Evolutionary conservation across 2,113 vertebrate species (phyloP).

Genomic region (Cinclus cinclus): DNA sequence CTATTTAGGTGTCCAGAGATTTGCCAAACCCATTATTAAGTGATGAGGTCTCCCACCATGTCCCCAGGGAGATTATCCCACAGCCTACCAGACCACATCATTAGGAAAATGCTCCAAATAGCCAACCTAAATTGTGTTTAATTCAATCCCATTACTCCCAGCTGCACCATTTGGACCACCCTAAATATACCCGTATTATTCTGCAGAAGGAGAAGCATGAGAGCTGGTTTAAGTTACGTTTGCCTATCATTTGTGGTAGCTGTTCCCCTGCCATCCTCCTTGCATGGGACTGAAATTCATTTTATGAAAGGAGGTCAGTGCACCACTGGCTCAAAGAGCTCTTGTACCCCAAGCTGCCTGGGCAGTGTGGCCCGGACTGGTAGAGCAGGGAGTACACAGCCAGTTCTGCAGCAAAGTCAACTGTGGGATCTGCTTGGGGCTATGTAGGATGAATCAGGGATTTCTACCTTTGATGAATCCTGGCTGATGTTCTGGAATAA

Average conservation of each 20-base stretch:
- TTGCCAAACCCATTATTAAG: slow-evolving; percentile 60
- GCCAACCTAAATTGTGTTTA: slow-evolving; percentile 55
- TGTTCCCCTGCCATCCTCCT: slow-evolving; percentile 44
- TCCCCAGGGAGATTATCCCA: slow-evolving; percentile 49
- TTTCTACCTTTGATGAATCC: slow-evolving; percentile 49
- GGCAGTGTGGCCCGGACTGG: not conserved
- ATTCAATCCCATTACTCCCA: slow-evolving; percentile 59
- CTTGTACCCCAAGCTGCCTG: not conserved
- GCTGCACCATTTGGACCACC: slow-evolving; percentile 62
- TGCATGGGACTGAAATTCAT: not conserved
- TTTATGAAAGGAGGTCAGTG: slow-evolving; percentile 47
- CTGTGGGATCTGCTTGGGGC: slow-evolving; percentile 4
- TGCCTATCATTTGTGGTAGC: slow-evolving; percentile 56
- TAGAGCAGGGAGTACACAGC: not conserved
- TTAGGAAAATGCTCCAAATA: slow-evolving; percentile 48
- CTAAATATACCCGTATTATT: slow-evolving; percentile 23
- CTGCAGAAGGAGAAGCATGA: not conserved
- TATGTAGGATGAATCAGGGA: slow-evolving; percentile 26
- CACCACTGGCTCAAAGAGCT: slow-evolving; percentile 38
- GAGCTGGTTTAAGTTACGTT: slow-evolving; percentile 54
- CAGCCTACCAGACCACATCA: slow-evolving; percentile 46
- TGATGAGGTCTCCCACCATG: slow-evolving; percentile 50
- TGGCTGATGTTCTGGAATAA: slow-evolving; percentile 47
- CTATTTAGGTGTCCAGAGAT: slow-evolving; percentile 41
- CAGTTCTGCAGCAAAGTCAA: slow-evolving; percentile 28